phyloP scores from a whole-genome alignment of 1,140 invertebrate species.

The Platorchestia sp. region DNA sequence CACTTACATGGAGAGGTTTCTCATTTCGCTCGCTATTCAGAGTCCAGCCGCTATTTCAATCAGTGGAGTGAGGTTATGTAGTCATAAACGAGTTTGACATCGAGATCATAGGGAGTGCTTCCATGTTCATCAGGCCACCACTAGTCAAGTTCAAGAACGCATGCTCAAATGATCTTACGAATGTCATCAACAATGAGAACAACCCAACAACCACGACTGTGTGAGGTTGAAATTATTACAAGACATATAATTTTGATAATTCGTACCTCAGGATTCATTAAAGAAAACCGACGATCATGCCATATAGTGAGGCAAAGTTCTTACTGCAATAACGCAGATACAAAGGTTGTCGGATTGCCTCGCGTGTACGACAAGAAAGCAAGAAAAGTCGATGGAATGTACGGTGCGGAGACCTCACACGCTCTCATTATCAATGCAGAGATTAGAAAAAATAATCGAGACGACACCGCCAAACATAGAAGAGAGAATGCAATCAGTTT shows the following conservation, averaged over 20 bases:
- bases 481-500: conserved; percentile 18
- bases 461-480: conserved; percentile 12
- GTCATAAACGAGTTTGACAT: background rate
- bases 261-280: no score
- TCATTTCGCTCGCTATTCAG: background rate
- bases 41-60: no score
- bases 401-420: background rate
- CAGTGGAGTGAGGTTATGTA: background rate
- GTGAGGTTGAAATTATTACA: background rate
- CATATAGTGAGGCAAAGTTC: background rate
- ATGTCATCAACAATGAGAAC: background rate
- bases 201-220: background rate
- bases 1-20: background rate
- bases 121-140: background rate
- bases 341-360: background rate
- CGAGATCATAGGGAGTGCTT: background rate
- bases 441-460: background rate
- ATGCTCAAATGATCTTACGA: background rate
- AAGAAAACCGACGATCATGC: no score
- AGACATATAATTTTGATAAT: no score
- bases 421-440: conserved; percentile 26
- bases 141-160: no score
- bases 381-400: background rate
- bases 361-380: background rate
- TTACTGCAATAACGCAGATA: background rate